These are phyloP conservation scores for Heliconius himera DNA, from an alignment of 1,140 invertebrate species.

Conservation along the genomic window DNA sequence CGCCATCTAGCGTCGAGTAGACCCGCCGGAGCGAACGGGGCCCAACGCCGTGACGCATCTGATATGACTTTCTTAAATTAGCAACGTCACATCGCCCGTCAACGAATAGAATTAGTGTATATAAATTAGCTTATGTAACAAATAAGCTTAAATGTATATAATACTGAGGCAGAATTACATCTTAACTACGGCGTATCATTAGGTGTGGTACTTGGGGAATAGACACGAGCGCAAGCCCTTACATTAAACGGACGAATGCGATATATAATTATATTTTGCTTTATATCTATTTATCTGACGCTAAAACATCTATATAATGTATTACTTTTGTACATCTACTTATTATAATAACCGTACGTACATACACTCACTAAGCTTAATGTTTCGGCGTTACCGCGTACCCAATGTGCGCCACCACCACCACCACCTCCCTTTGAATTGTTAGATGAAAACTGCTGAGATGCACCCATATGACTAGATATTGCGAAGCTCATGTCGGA, in stretches of 20 bases:
- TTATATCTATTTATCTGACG: conserved; percentile 81
- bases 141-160: conserved; percentile 82
- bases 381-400: conserved; percentile 64
- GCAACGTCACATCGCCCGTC: conserved; percentile 75
- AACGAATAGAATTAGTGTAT: conserved; percentile 79
- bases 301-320: conserved; percentile 82
- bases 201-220: conserved; percentile 79
- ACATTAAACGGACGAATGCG: conserved; percentile 81
- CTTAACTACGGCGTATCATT: conserved; percentile 81
- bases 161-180: conserved; percentile 82
- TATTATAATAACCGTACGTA: conserved; percentile 80
- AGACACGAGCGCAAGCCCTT: conserved; percentile 81
- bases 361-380: conserved; percentile 80
- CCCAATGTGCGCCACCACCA: conserved; percentile 58
- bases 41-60: conserved; percentile 67
- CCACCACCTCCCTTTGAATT: too few species aligned
- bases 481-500: conserved; percentile 45
- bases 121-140: conserved; percentile 82
- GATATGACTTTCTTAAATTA: conserved; percentile 78
- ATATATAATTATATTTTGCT: conserved; percentile 82
- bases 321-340: conserved; percentile 82
- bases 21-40: conserved; percentile 15
- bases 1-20: conserved; percentile 49
- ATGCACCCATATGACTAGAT: conserved; percentile 61
- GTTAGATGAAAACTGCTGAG: conserved; percentile 15